Evolutionary conservation across 1,140 invertebrate genomes (phyloP).

Genomic region (Argopecten irradians): DNA sequence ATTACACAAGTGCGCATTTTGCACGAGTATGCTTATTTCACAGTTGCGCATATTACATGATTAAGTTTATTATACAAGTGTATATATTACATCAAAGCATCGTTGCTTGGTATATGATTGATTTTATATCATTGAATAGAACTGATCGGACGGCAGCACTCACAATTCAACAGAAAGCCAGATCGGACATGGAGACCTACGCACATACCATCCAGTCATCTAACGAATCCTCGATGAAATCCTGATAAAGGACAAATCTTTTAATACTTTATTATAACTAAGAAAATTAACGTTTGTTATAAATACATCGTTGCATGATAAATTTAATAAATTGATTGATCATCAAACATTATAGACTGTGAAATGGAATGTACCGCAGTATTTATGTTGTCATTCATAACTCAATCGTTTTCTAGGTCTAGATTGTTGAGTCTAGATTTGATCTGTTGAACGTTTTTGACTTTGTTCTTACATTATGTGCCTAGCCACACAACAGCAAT

Average conservation of each 20-base stretch:
- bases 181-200: neutral
- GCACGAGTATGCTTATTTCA: neutral
- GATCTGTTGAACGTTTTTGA: too few species aligned
- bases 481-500: too few species aligned
- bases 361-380: too few species aligned
- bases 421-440: too few species aligned
- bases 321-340: too few species aligned
- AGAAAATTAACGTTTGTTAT: too few species aligned
- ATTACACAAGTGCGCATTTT: neutral
- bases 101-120: neutral
- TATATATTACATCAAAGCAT: neutral
- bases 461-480: too few species aligned
- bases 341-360: too few species aligned
- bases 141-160: neutral
- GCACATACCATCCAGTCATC: neutral
- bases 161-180: neutral
- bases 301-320: too few species aligned
- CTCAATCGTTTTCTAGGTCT: too few species aligned
- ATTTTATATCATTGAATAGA: neutral
- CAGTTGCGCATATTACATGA: neutral
- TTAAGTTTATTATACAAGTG: neutral
- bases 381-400: too few species aligned
- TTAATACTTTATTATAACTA: too few species aligned
- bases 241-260: neutral
- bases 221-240: neutral